Percentiles rank a stretch among this genome's conserved stretches.
Evolutionary conservation across 2,797 vertebrate species (phyloP).

Genomic region (Sebastes reedi): DNA sequence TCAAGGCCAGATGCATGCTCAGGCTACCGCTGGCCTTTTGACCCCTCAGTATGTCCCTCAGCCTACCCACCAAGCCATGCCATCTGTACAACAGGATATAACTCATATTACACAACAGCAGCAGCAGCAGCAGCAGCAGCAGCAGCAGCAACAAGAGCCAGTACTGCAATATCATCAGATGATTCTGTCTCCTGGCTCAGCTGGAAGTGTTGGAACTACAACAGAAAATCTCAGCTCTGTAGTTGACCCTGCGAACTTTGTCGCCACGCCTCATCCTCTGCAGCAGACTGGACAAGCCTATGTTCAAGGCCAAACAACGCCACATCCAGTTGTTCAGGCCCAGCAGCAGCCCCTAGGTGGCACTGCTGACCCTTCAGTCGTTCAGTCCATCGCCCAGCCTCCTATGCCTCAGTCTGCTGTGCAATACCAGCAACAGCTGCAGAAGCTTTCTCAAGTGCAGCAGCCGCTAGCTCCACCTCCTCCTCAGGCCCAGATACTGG

Average conservation of each 20-base stretch:
- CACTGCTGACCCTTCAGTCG: constrained; percentile 50
- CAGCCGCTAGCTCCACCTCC: constrained; percentile 57
- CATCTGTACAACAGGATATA: constrained; percentile 67
- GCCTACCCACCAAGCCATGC: constrained; percentile 62
- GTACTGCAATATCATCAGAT: constrained; percentile 76
- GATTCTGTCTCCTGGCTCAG: constrained; percentile 64
- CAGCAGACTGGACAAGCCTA: constrained; percentile 65
- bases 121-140: constrained; percentile 66
- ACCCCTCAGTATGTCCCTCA: constrained; percentile 70
- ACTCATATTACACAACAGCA: constrained; percentile 60
- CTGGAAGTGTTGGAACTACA: constrained; percentile 49
- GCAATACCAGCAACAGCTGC: constrained; percentile 74
- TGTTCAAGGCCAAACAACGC: constrained; percentile 54
- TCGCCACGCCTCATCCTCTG: constrained; percentile 60
- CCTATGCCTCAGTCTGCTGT: constrained; percentile 56
- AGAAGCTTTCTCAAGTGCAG: constrained; percentile 63
- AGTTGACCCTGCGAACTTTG: constrained; percentile 55
- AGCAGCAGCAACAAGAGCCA: constrained; percentile 62
- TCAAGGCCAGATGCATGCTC: constrained; percentile 58
- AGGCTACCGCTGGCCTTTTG: constrained; percentile 55
- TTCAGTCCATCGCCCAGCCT: constrained; percentile 64
- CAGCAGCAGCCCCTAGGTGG: constrained; percentile 63
- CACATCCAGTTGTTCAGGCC: constrained; percentile 50
- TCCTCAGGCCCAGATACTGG: constrained; percentile 60
- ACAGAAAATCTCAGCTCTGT: constrained; percentile 42